Base-by-base conservation (phyloP, 1,140 invertebrate genomes). In the Hycleus phaleratus region DNA sequence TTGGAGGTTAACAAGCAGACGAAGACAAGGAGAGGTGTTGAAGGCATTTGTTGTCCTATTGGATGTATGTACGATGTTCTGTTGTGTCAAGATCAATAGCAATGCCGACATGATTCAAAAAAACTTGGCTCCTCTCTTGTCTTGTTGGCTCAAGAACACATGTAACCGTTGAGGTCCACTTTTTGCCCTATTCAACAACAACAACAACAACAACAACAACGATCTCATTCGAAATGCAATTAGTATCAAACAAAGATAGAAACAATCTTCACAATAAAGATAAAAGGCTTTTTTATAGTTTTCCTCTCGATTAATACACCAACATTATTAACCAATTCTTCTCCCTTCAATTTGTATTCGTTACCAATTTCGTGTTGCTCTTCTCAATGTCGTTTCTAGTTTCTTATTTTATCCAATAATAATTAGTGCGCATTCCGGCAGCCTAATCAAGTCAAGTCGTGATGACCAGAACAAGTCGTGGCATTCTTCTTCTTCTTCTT, bases 221-320 rank as follows among this genome's bases (percentile, higher is more conserved):
- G 51, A 49, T 50, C 46, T 47, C 57, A 44, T 49, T 58, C 60
- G 56, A 52, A 54, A 55, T 61, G 58, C 60, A 61, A 61, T 61
- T 61, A 61, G 60, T 51, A 54, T 56, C 46, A 38, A 53, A 53
- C 4, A 32, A 7, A 32, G 32, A 32, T 5, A 4, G 32, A 32
- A 32, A 32, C 32, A 32, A 32, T 32, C 7, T 32, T 7, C 32
- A 32, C 4, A 32, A 32, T 7, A 32, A 32, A 4, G 32, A 32
- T 18, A 18, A 32, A 32, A 5, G 4, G 32, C 7, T 32, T 32
- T 32, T 32, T 32, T 4, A 7, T 32, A 5, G 32, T 18, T 18
- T 18, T 18, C 18, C 18, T 18, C 18, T 32, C 32, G 4, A 32
- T 32, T 32, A 32, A 32, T 32, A 32, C 32, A 7, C 32, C 32